Conservation (phyloP, 2,888 invertebrate genomes). For the Rhogogaster chlorosoma region DNA sequence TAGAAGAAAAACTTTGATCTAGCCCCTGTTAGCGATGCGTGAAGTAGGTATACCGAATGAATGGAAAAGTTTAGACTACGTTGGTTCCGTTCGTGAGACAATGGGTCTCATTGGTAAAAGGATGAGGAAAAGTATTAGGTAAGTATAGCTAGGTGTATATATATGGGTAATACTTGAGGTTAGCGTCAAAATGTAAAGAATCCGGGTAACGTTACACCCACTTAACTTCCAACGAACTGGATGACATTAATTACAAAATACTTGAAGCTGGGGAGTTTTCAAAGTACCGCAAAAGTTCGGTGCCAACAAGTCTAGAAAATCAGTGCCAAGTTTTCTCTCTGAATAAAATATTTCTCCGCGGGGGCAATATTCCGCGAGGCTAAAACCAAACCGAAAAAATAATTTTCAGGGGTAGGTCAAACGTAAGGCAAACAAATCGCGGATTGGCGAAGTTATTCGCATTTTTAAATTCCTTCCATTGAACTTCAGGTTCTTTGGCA, state of each 20-base stretch:
- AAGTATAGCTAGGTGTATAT: neutral
- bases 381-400: neutral
- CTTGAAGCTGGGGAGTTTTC: conserved; percentile 12
- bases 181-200: neutral
- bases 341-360: neutral
- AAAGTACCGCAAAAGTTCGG: conserved; percentile 31
- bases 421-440: neutral
- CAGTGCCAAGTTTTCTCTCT: conserved; percentile 35
- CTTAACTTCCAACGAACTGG: neutral
- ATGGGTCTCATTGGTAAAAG: neutral
- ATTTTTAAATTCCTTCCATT: neutral
- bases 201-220: conserved; percentile 9
- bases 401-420: neutral
- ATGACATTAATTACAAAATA: conserved; percentile 33
- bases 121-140: neutral
- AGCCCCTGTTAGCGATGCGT: conserved; percentile 17
- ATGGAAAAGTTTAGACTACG: neutral
- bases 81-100: neutral
- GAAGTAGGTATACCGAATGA: neutral
- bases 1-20: conserved; percentile 8
- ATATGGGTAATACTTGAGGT: neutral
- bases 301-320: conserved; percentile 28
- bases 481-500: neutral
- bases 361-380: neutral
- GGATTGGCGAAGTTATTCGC: neutral